Evolutionary conservation across 2,113 vertebrate species (phyloP), one percentile per base, ranked within the genome.

Genomic region (Platysternon megacephalum): DNA sequence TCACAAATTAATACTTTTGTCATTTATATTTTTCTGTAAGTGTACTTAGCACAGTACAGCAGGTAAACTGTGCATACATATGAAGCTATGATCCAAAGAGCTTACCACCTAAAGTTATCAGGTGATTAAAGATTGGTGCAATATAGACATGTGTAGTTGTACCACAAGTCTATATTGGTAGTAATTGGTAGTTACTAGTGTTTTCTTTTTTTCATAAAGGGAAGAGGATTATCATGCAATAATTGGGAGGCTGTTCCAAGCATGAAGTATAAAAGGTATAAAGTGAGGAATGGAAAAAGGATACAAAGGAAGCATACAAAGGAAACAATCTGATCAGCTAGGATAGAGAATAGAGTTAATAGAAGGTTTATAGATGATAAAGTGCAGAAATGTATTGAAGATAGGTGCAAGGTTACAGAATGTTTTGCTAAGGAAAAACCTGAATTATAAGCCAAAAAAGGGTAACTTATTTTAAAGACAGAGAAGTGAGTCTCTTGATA

Each of bases 351-450:
- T 72, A 46, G 51, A 88, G 26, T 0, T 81, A 81, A 6, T 46
- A 28, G 3, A 56, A 32, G 22, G 0, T 1, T 1, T 86, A 8
- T 5, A 42, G 1, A 82, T 39, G 55, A 51, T 44, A 13, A 76
- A 21, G 2, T n/a, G 72, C 3, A 42, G 53, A 88, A 49, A 9
- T 80, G 53, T 84, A 58, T 3, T 84, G n/a, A 85, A 88, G 26
- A 82, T 3, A 26, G 2, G 0, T 78, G 39, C 9, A 72, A 24
- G 26, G 5, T 11, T 28, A 44, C 42, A 46, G 42, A 78, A 78
- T 28, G 26, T 9, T 78, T 78, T 76, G 39, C 1, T 78, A 29
- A 1, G 61, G 35, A n/a, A 88, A 58, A 87, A 2, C 11, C 44
- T 22, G 11, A 82, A 4, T n/a, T 5, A 58, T 32, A 21, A 1